Base-by-base conservation (phyloP, 1,140 invertebrate species). In the Cardiocondyla obscurior region DNA sequence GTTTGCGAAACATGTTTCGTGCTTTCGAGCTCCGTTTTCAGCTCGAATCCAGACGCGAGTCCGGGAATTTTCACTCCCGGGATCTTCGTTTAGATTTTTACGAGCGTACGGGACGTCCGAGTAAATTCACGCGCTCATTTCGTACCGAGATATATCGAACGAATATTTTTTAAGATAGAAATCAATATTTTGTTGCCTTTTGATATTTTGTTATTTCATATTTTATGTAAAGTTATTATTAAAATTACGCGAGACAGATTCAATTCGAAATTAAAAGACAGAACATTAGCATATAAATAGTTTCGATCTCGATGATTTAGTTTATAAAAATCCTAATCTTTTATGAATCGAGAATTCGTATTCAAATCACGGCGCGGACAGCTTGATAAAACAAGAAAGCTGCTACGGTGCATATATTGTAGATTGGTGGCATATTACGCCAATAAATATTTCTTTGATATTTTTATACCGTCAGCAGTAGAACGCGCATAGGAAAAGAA, bases 1-100 rank as follows among this genome's bases (percentile, higher is more conserved):
- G 39, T 74, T n/a, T 33, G 28, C 42, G 42, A 77, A 53, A 62
- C 44, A 46, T 49, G 57, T 69, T n/a, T 42, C 46, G 62, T 14
- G 22, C 25, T 79, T 53, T 3, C 62, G 33, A 14, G 74, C 57
- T 19, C 51, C 46, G n/a, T 77, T 28, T 53, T 67, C 74, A 53
- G 33, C 36, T 53, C 10, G 19, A 14, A 65, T 30, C 7, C 58
- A 58, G 22, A 28, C 22, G 30, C 46, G n/a, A n/a, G 44, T n/a
- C 16, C 14, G 16, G 22, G 19, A 67, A 67, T 53, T 49, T 53
- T 51, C 53, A 4, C 6, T 28, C 58, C 12, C 7, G 2, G 16
- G 58, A 30, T 58, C 14, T 60, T n/a, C 22, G 25, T 44, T 36
- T 65, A 12, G 46, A 39, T 39, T 53, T 51, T 49, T 3, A 49